Percentiles rank a stretch among this genome's conserved stretches.
Conservation (phyloP, 2,797 vertebrate species). For the Pangasius macronema region DNA sequence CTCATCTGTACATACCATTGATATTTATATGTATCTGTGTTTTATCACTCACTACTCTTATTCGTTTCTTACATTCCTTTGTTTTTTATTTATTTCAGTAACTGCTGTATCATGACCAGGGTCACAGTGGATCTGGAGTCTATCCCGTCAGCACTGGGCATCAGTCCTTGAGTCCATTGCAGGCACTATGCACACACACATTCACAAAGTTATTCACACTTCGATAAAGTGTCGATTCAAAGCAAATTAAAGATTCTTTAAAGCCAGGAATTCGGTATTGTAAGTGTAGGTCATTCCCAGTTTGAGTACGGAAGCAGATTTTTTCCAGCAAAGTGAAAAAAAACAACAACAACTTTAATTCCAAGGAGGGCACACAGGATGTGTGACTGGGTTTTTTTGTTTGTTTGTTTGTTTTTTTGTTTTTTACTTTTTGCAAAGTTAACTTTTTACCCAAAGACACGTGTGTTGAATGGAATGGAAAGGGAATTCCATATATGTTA, state of each 20-base stretch:
- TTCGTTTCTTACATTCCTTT: neutral
- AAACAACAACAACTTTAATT: neutral
- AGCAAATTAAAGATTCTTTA: neutral
- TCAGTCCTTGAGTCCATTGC: neutral
- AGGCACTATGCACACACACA: neutral
- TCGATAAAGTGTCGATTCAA: neutral
- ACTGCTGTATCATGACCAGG: neutral
- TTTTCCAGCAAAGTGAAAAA: neutral
- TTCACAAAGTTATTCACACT: neutral
- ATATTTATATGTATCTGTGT: neutral
- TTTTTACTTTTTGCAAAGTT: neutral
- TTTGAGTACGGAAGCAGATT: neutral
- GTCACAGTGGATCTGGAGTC: neutral
- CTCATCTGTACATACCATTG: neutral
- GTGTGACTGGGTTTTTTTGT: neutral
- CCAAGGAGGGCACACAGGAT: neutral
- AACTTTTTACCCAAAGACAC: neutral
- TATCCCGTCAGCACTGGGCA: neutral
- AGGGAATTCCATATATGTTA: conserved; percentile 49
- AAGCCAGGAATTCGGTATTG: neutral
- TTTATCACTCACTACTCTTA: neutral
- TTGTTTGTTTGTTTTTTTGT: too few relatives aligned
- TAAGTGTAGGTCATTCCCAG: neutral
- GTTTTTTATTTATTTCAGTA: too few relatives aligned
- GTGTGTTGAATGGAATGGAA: conserved; percentile 20